These are phyloP conservation scores for Salminus brasiliensis DNA, from an alignment of 2,113 vertebrate genomes.

Conservation along the genomic window DNA sequence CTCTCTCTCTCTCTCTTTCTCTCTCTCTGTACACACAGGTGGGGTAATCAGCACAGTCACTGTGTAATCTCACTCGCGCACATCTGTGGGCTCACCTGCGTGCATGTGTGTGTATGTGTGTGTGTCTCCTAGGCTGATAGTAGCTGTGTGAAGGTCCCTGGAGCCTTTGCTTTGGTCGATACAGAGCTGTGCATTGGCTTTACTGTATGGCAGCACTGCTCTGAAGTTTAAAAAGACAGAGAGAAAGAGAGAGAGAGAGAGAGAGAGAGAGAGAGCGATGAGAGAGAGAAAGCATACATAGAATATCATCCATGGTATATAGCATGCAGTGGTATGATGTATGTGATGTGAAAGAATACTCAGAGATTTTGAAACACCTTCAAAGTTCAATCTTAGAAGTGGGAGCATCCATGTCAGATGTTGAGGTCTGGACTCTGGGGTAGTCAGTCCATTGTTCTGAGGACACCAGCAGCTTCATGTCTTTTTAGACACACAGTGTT, in stretches of 20 bases:
- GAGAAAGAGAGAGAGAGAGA: background rate
- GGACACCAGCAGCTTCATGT: too few species aligned
- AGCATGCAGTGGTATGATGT: too few species aligned
- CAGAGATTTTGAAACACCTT: too few species aligned
- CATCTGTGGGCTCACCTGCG: slow-evolving; percentile 1
- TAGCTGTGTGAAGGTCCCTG: background rate
- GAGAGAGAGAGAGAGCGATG: background rate
- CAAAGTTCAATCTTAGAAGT: too few species aligned
- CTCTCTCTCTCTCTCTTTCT: background rate
- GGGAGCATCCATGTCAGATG: too few species aligned
- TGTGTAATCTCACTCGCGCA: slow-evolving; percentile 18
- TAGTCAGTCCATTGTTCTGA: too few species aligned
- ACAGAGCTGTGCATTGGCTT: background rate
- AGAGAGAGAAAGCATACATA: background rate
- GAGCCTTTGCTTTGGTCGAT: background rate
- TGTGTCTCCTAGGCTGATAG: background rate
- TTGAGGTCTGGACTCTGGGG: too few species aligned
- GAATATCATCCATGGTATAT: too few species aligned
- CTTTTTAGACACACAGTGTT: too few species aligned
- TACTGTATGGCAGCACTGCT: background rate
- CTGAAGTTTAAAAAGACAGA: background rate
- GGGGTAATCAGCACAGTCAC: background rate
- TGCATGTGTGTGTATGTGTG: background rate
- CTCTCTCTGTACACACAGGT: background rate
- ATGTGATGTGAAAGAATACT: too few species aligned